phyloP scores from a whole-genome alignment of 1,140 invertebrate species.

The Drosophila fuyamai region DNA sequence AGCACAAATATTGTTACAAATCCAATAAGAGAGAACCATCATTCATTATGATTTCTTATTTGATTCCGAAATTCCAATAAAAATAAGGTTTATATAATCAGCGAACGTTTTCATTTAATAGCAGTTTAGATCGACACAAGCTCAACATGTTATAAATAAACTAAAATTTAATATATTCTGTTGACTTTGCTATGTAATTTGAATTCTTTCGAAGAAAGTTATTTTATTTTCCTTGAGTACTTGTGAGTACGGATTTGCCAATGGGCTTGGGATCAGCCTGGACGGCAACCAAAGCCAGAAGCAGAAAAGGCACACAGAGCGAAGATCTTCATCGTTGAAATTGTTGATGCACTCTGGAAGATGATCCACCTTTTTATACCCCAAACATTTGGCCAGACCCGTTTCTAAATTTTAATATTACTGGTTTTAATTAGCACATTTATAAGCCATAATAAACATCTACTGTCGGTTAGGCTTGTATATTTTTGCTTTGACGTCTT shows the following conservation, averaged over 20 bases:
- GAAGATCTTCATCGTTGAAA: conserved; percentile 5
- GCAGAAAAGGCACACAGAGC: conserved; percentile 2
- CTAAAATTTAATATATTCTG: too few species aligned
- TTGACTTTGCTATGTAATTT: too few species aligned
- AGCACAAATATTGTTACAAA: too few species aligned
- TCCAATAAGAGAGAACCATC: too few species aligned
- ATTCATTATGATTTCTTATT: too few species aligned
- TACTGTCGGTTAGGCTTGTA: too few species aligned
- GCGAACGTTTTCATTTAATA: too few species aligned
- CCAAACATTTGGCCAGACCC: background rate
- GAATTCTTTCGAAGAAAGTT: background rate
- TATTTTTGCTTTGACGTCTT: too few species aligned
- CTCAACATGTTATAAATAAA: background rate
- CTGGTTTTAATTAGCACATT: background rate
- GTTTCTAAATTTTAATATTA: background rate
- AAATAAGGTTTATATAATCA: too few species aligned
- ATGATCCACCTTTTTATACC: background rate
- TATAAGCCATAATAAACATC: background rate
- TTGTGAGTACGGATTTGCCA: background rate
- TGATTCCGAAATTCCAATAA: too few species aligned
- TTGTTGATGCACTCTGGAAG: background rate
- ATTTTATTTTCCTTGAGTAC: background rate
- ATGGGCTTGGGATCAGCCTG: background rate
- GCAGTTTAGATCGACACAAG: too few species aligned
- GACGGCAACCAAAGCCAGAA: conserved; percentile 2